A percentile compares a stretch with the other conserved stretches of the same genome.
These are phyloP conservation scores for Dendrolimus kikuchii DNA, from an alignment of 1,140 invertebrate species.

Conservation along the genomic window DNA sequence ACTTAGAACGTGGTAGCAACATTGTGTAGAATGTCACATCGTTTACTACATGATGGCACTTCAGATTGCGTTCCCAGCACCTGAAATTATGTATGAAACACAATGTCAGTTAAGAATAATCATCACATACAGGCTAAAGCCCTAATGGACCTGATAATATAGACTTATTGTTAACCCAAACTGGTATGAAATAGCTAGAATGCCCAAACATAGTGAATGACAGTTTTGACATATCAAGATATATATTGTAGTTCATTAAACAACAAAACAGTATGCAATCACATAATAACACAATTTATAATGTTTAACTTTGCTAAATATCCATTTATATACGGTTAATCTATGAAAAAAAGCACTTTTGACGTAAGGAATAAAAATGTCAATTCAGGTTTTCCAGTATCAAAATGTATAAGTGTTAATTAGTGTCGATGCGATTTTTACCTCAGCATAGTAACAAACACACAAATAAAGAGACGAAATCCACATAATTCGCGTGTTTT, in stretches of 20 bases:
- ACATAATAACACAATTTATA: not conserved
- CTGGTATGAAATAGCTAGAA: too few relatives aligned
- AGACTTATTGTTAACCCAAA: not conserved
- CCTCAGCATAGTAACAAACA: slow-evolving; percentile 11
- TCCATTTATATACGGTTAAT: slow-evolving; percentile 2
- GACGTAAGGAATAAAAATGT: slow-evolving; percentile 38
- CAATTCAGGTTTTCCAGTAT: slow-evolving; percentile 22
- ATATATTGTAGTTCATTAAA: not conserved
- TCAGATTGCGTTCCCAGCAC: slow-evolving; percentile 33
- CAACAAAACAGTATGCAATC: slow-evolving; percentile 7
- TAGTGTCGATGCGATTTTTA: slow-evolving; percentile 11
- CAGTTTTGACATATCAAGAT: too few relatives aligned
- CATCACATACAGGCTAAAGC: too few relatives aligned
- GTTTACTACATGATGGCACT: slow-evolving; percentile 63
- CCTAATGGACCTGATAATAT: not conserved
- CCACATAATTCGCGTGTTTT: slow-evolving; percentile 8
- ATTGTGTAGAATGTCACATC: slow-evolving; percentile 68
- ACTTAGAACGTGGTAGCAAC: slow-evolving; percentile 64
- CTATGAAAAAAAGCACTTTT: slow-evolving; percentile 18
- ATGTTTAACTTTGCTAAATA: not conserved
- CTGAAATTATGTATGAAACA: slow-evolving; percentile 12
- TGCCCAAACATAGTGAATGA: too few relatives aligned
- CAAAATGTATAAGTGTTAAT: slow-evolving; percentile 11
- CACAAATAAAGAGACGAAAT: slow-evolving; percentile 5
- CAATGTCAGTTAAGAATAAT: not conserved